Evolutionary conservation across 2,113 vertebrate species (phyloP), one percentile per base, ranked within the genome.

Genomic region (Abramis brama): DNA sequence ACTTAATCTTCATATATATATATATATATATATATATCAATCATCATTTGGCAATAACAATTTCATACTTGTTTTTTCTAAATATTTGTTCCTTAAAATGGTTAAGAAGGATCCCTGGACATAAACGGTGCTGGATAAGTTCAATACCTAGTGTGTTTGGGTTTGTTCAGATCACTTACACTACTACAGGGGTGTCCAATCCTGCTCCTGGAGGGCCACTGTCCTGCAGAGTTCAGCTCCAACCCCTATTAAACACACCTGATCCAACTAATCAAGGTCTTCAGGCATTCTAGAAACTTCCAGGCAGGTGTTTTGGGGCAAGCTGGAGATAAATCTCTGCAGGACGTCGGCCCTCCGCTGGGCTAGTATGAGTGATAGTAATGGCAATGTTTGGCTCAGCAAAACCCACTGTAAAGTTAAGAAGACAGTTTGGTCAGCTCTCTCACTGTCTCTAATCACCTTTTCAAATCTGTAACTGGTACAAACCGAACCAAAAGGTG

Each of bases 371-470:
- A 71, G 68, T 23, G 68, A 71, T 39, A 23, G 27, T 33, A 68
- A 33, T 33, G 64, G 2, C 19, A 19, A 36, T 70, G 15, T 36
- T 68, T 70, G 30, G 66, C 30, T 70, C 17, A 70, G 66, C 30
- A 4, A 70, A 33, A 36, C 21, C 36, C 68, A 43, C 21, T 23
- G 19, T 43, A 43, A 71, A 23, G 9, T 71, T 71, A 36, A 71
- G 36, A 23, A 71, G 68, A 19, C 68, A 12, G 10, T 39, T 76
- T 17, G 45, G 73, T 76, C 23, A 19, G 73, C 25, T 17, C 9
- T 76, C 74, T 60, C 76, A 11, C 76, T 13, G 77, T 50, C 39
- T 50, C 21, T 27, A 66, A 85, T 57, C 68, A 66, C 73, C 74
- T 36, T 85, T 77, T 66, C 60, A 81, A 64, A 81, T 47, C 33